Conservation (phyloP, 1,140 invertebrate species). For the Rhynchophorus ferrugineus region DNA sequence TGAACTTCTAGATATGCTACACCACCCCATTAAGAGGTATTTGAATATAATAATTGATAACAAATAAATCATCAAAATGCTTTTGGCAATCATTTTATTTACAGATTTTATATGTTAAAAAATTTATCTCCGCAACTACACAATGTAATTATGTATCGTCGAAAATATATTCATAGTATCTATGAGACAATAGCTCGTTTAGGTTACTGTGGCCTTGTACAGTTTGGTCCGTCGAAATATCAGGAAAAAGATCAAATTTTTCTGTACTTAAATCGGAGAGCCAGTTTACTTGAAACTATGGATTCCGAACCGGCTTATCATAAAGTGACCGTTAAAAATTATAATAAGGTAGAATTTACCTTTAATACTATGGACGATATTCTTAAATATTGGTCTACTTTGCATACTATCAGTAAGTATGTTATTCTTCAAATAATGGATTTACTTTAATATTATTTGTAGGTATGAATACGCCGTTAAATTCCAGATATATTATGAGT, state of each 20-base stretch:
- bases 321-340: conserved; percentile 52
- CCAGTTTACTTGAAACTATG: conserved; percentile 58
- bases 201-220: conserved; percentile 61
- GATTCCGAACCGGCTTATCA: conserved; percentile 56
- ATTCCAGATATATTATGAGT: conserved; percentile 8
- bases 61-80: not conserved
- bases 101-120: conserved; percentile 44
- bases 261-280: conserved; percentile 59
- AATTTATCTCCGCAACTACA: conserved; percentile 46
- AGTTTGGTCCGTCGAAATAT: conserved; percentile 58
- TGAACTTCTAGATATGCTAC: conserved; percentile 52
- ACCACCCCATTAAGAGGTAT: conserved; percentile 61
- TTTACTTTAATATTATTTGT: not conserved
- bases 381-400: conserved; percentile 65
- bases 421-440: conserved; percentile 1
- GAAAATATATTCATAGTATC: conserved; percentile 61
- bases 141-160: conserved; percentile 47
- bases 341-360: conserved; percentile 47
- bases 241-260: conserved; percentile 67
- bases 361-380: conserved; percentile 52
- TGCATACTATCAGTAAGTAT: conserved; percentile 58
- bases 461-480: conserved; percentile 21
- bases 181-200: conserved; percentile 51
- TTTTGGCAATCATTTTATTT: not conserved
- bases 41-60: conserved; percentile 33